Evolutionary conservation across 2,113 vertebrate genomes (phyloP), one percentile per base, ranked within the genome.

Genomic region (Erinaceus europaeus): DNA sequence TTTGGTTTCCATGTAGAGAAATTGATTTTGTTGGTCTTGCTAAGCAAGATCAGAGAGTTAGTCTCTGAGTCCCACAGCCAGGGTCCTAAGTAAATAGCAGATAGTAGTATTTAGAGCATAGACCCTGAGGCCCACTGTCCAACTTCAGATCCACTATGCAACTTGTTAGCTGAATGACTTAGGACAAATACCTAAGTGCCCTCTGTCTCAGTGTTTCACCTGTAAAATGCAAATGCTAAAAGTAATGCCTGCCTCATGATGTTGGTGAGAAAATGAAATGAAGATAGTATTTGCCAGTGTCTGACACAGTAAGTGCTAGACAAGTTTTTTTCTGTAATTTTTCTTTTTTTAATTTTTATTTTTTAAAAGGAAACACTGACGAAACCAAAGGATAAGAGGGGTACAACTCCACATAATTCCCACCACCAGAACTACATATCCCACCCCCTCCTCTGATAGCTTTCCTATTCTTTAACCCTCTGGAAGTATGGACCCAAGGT

Each of bases 1-100:
- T 62, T n/a, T 50, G 42, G 32, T 71, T 69, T 89, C 88, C 9
- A 29, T 14, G 61, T 9, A 46, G 65, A n/a, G 78, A 75, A 72
- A 85, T 18, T 82, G 85, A 65, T 71, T 90, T 77, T 55, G 1
- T 67, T 74, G 71, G 59, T 85, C 46, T 50, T 89, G 50, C 21
- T 87, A 29, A 57, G 86, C 69, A 87, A 85, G 76, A 84, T 81
- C 74, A 40, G 0, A 8, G 78, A 36, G 25, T 25, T 38, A 10
- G 23, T 50, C 23, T 68, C 78, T 1, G 50, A 55, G 8, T 48
- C 36, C 12, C 0, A 2, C 6, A 59, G 18, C 42, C 48, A 27
- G 67, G 36, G 52, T 2, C 44, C 23, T 52, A 46, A 6, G 9
- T 3, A 50, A 46, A 71, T 18, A 53, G 72, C 23, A 23, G 62